Base-by-base conservation (phyloP, 1,140 invertebrate species). In the Ips typographus region DNA sequence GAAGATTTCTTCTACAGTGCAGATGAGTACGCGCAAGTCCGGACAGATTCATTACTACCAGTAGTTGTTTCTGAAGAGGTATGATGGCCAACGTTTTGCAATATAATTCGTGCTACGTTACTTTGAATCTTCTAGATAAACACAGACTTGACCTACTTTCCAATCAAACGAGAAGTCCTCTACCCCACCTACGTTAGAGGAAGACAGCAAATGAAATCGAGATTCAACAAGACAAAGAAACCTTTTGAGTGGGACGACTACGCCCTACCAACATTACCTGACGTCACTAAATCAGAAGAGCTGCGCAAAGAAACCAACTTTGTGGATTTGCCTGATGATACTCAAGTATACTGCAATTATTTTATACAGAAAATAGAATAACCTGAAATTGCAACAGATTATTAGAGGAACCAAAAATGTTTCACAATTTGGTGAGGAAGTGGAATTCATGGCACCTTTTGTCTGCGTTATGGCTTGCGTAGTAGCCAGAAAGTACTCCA, bases 401-500 rank as follows among this genome's bases (percentile, higher is more conserved):
- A 75, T 85, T 37, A 72, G 79, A 59, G 83, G 83, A 3, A 76
- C 76, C 1, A 75, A 71, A 5, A 79, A 79, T n/a, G 76, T 85
- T 41, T 70, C 74, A 0, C 79, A 80, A 1, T 67, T 71, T 4
- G 77, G 79, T 5, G 59, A 73, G 40, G 70, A 77, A 1, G 66
- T 80, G 0, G 71, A 77, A 22, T 81, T 82, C 62, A 76, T 81
- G 8, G 76, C 84, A 2, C 84, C 84, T 0, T 85, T 84, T 71
- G 78, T 81, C 0, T 81, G 83, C 3, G 82, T 85, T n/a, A 84
- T 85, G 82, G 83, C 84, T 2, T 78, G 81, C 6, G 81, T 83
- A 0, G 83, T 83, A 1, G 83, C 83, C 2, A 82, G 83, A 71
- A 85, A 85, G 64, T 85, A 85, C 63, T 68, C 76, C 0, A 77